Percentiles rank a stretch among this genome's conserved stretches.
These are phyloP conservation scores for Ditula angustiorana DNA, from an alignment of 2,888 invertebrate species.

Conservation along the genomic window DNA sequence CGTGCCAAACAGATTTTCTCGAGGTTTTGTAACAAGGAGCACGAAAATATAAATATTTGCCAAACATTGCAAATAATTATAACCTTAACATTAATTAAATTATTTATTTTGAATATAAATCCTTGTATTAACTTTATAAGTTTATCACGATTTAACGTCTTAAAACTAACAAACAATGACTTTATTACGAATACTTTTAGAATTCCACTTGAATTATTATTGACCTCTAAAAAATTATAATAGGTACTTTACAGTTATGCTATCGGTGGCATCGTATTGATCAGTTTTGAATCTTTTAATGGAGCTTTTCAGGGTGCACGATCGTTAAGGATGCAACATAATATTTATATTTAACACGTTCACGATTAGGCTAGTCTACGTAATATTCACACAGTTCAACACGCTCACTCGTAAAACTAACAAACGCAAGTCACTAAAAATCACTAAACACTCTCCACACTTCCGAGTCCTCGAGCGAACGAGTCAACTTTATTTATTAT, in stretches of 20 bases:
- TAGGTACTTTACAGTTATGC: slow-evolving; percentile 56
- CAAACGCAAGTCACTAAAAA: slow-evolving; percentile 47
- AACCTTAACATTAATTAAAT: slow-evolving; percentile 24
- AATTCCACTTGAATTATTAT: slow-evolving; percentile 65
- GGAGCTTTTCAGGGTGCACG: slow-evolving; percentile 53
- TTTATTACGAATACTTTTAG: slow-evolving; percentile 74
- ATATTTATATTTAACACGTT: slow-evolving; percentile 56
- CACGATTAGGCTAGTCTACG: slow-evolving; percentile 60
- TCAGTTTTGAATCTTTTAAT: slow-evolving; percentile 47
- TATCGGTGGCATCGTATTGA: slow-evolving; percentile 54
- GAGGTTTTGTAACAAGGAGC: slow-evolving; percentile 50
- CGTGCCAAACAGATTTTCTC: too few species aligned
- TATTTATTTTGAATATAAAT: slow-evolving; percentile 58
- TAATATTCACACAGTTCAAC: slow-evolving; percentile 54
- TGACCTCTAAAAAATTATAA: slow-evolving; percentile 60
- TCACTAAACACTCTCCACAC: slow-evolving; percentile 44
- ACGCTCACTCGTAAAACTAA: slow-evolving; percentile 55
- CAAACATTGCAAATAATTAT: slow-evolving; percentile 49
- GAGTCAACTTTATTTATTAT: slow-evolving; percentile 47
- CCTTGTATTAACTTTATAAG: slow-evolving; percentile 65
- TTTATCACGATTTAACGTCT: slow-evolving; percentile 79
- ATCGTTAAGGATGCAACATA: slow-evolving; percentile 54
- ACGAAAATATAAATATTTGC: slow-evolving; percentile 58
- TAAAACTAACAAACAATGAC: slow-evolving; percentile 73
- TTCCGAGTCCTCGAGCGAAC: slow-evolving; percentile 57